These are phyloP conservation scores for Campopleginae sp. DNA, from an alignment of 2,888 invertebrate species.

Conservation along the genomic window DNA sequence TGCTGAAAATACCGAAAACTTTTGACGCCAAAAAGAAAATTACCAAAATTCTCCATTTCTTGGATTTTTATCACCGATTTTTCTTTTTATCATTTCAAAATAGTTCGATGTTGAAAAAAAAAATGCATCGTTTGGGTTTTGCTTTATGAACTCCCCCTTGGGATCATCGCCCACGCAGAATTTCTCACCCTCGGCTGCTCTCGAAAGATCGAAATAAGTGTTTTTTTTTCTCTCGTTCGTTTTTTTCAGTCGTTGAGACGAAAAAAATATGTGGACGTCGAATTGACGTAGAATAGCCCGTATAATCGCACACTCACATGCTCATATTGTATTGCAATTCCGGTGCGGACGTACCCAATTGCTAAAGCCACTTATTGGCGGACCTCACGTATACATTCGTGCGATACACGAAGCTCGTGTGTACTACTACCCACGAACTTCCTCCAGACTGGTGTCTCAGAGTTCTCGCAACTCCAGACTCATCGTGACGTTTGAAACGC, in stretches of 20 bases:
- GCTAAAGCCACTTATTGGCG: constrained; percentile 67
- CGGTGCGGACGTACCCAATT: constrained; percentile 75
- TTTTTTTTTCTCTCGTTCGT: not conserved
- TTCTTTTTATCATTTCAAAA: no score
- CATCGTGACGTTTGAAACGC: constrained; percentile 18
- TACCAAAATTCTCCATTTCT: no score
- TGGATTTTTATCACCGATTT: no score
- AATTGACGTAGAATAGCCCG: constrained; percentile 13
- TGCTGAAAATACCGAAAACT: no score
- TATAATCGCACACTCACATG: not conserved
- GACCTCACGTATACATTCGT: constrained; percentile 69
- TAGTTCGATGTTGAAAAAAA: no score
- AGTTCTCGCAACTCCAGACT: constrained; percentile 51
- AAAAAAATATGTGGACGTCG: not conserved
- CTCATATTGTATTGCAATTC: constrained; percentile 53
- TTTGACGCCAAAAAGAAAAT: no score
- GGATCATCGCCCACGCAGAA: no score
- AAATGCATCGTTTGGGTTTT: no score
- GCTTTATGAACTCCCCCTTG: no score
- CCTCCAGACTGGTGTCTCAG: constrained; percentile 52
- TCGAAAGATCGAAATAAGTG: not conserved
- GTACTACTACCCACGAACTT: constrained; percentile 64
- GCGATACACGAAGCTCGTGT: constrained; percentile 32
- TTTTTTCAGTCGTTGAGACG: not conserved
- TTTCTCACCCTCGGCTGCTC: no score